Base-by-base conservation (phyloP, 2,113 vertebrate genomes). In the Elachura formosa region DNA sequence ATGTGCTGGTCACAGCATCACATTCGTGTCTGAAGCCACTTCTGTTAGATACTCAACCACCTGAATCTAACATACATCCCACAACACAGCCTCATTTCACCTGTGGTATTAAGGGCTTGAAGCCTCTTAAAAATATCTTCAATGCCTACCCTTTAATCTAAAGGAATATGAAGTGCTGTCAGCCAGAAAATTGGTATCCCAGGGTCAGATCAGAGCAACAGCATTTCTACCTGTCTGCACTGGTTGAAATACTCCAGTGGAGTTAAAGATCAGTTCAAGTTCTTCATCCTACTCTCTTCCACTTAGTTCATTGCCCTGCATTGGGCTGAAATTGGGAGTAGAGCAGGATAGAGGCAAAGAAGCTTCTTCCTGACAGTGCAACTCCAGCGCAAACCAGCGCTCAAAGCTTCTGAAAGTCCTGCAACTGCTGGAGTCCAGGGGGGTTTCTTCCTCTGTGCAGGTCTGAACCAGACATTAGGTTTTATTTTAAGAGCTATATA, bases 401-500 rank as follows among this genome's bases (percentile, higher is more conserved):
- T 68, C 74, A 55, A 76, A 82, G 22, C 45, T 58, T 54, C 54
- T 43, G 4, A n/a, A 73, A 74, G 55, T 73, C 23, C 49, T 40
- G 19, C 20, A 55, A 6, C 78, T 89, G 55, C 84, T 55, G 78
- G 36, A 90, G 59, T 40, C 11, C 29, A 6, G 10, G 31, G 58
- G 49, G 43, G 41, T 54, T 85, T 54, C 54, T 45, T 48, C 68
- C 83, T 92, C 71, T 77, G 16, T 52, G 38, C 45, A 81, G 77
- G 77, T 74, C 56, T 83, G 64, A 54, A 75, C 24, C 43, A 91
- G 94, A 76, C 88, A 92, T 97, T 93, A 92, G 48, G 51, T 89
- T 91, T 84, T 56, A 74, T 96, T 97, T 97, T 96, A 94, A 87
- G 89, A 92, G 88, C 89, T 61, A 67, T 89, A 90, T 87, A 93